These are phyloP conservation scores for Exocentrus adspersus DNA, from an alignment of 2,888 invertebrate genomes.

Conservation along the genomic window DNA sequence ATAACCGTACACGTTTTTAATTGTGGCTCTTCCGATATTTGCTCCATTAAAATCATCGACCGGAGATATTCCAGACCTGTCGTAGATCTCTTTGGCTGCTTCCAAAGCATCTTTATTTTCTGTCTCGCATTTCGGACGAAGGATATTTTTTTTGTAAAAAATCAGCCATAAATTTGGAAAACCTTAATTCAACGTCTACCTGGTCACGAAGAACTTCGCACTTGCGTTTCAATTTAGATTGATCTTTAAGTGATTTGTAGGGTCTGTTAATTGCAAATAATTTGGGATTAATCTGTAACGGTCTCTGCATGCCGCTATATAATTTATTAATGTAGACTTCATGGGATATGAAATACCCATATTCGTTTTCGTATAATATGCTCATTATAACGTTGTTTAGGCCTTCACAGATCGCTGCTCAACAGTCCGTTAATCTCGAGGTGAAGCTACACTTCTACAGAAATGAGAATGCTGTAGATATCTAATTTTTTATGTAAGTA, in stretches of 20 bases:
- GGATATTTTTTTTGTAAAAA: conserved; percentile 8
- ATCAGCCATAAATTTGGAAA: conserved; percentile 32
- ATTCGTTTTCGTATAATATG: conserved; percentile 44
- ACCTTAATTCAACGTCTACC: conserved; percentile 42
- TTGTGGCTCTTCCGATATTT: conserved; percentile 64
- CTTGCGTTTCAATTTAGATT: conserved; percentile 20
- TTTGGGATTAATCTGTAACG: conserved; percentile 54
- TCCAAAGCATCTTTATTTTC: conserved; percentile 43
- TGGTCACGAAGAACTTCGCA: conserved; percentile 34
- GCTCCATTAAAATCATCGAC: conserved; percentile 65
- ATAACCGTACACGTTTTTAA: conserved; percentile 64
- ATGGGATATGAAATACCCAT: conserved; percentile 67
- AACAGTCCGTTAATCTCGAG: too few relatives aligned
- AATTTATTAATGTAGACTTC: conserved; percentile 62
- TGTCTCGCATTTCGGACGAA: conserved; percentile 1
- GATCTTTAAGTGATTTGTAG: conserved; percentile 51
- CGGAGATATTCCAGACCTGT: conserved; percentile 37
- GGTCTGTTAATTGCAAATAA: conserved; percentile 65
- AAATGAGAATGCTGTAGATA: too few relatives aligned
- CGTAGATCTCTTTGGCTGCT: conserved; percentile 45
- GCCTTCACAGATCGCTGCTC: too few relatives aligned
- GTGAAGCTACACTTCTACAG: too few relatives aligned
- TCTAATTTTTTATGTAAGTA: too few relatives aligned
- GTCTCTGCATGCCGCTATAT: conserved; percentile 58
- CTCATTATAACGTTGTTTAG: conserved; percentile 47